Percentiles rank a stretch among this genome's conserved stretches.
Conservation (phyloP, 2,888 invertebrate genomes). For the Leucania comma region DNA sequence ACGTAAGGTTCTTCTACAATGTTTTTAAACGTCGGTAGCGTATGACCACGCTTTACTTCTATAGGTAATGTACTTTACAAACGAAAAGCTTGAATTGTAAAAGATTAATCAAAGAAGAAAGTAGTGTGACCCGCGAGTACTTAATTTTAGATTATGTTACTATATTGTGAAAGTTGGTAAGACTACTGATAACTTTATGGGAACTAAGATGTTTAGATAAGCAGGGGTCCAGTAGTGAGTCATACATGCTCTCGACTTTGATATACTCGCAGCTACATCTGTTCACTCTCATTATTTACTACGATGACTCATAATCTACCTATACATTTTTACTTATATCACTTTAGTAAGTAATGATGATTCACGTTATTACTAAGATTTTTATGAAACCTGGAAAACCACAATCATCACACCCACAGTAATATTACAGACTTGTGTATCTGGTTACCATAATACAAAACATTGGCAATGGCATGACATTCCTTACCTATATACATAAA, state of each 20-base stretch:
- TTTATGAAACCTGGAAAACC: conserved; percentile 24
- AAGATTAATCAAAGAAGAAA: no score
- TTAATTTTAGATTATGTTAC: not conserved
- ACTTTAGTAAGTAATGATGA: conserved; percentile 5
- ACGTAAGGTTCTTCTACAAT: no score
- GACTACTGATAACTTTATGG: not conserved
- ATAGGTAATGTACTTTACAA: no score
- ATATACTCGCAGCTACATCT: conserved; percentile 7
- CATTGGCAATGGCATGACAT: not conserved
- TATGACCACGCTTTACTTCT: no score
- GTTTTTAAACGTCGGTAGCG: no score
- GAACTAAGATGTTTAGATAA: not conserved
- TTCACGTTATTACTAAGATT: conserved; percentile 14
- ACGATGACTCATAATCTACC: conserved; percentile 13
- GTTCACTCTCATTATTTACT: conserved; percentile 1
- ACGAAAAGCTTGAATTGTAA: no score
- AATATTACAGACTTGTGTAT: not conserved
- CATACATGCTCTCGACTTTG: not conserved
- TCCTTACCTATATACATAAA: no score
- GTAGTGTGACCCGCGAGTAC: no score
- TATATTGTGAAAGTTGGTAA: not conserved
- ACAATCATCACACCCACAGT: conserved; percentile 6
- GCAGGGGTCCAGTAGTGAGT: not conserved
- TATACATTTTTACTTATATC: conserved; percentile 4
- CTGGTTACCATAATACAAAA: not conserved